Conservation (phyloP, 2,797 vertebrate genomes). For the Diplodus sargus region DNA sequence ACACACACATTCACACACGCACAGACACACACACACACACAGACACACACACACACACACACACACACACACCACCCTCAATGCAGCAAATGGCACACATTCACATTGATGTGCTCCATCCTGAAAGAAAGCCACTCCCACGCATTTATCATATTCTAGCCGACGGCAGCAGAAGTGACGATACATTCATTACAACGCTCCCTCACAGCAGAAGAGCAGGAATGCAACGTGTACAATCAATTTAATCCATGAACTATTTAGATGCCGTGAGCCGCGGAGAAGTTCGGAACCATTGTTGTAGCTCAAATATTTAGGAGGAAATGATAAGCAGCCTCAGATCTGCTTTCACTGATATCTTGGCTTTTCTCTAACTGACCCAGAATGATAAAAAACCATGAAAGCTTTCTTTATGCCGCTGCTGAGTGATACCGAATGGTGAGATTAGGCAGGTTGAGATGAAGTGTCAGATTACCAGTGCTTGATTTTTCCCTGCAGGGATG, state of each 20-base stretch:
- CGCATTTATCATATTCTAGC: slow-evolving; percentile 55
- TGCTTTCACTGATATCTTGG: neutral
- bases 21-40: slow-evolving; percentile 37
- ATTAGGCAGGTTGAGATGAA: neutral
- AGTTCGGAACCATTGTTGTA: neutral
- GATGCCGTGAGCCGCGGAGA: neutral
- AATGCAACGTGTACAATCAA: slow-evolving; percentile 50
- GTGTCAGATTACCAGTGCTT: neutral
- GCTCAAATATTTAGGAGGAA: neutral
- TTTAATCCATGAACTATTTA: slow-evolving; percentile 42
- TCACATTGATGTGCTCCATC: slow-evolving; percentile 51
- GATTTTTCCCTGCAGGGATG: neutral
- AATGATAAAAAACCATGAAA: neutral
- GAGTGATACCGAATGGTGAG: slow-evolving; percentile 5
- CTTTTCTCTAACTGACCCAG: neutral
- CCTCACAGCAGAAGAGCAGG: slow-evolving; percentile 34
- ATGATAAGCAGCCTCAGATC: slow-evolving; percentile 20
- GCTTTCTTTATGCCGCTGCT: slow-evolving; percentile 8
- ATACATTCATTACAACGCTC: slow-evolving; percentile 45
- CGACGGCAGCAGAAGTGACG: slow-evolving; percentile 36
- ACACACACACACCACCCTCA: slow-evolving; percentile 34
- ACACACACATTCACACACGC: slow-evolving; percentile 16
- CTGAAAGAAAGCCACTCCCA: slow-evolving; percentile 57
- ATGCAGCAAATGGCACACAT: slow-evolving; percentile 68
- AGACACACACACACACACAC: slow-evolving; percentile 45